A percentile compares a stretch with the other conserved stretches of the same genome.
Evolutionary conservation across 53 echinoderm and acorn worm species (phyloP).

Genomic region (Luidia sarsii): DNA sequence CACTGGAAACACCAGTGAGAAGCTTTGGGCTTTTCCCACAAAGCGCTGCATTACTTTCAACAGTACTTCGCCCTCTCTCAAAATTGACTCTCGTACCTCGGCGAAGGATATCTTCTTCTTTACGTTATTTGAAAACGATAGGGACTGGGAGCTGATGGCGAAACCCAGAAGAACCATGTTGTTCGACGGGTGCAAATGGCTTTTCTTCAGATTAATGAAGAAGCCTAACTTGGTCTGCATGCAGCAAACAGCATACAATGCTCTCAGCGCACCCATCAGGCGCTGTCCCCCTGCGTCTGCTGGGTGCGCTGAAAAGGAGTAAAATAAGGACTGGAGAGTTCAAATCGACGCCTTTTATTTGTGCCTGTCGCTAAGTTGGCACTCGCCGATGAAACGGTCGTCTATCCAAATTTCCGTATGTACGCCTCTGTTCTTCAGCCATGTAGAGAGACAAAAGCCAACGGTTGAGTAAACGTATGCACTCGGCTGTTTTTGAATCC

Average conservation of each 20-base stretch:
- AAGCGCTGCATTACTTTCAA: constrained; percentile 6
- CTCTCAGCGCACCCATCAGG: too few relatives aligned
- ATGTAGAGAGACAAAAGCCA: constrained; percentile 8
- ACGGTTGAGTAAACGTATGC: neutral
- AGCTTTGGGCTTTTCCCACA: constrained; percentile 2
- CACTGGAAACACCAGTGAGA: constrained; percentile 14
- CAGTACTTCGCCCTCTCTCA: neutral
- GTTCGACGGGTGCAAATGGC: neutral
- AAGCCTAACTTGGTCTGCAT: constrained; percentile 6
- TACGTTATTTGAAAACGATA: neutral
- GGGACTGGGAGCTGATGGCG: neutral
- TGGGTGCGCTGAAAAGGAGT: too few relatives aligned
- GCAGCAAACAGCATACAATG: neutral
- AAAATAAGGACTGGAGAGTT: too few relatives aligned
- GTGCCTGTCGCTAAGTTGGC: too few relatives aligned
- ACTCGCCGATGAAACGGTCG: constrained; percentile 7
- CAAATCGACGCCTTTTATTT: too few relatives aligned
- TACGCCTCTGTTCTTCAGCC: constrained; percentile 12
- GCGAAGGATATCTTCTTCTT: constrained; percentile 17
- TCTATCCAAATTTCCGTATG: constrained; percentile 26
- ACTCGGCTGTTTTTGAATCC: constrained; percentile 13
- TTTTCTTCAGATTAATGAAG: constrained; percentile 24
- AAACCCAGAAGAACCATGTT: constrained; percentile 23
- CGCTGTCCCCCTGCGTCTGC: too few relatives aligned
- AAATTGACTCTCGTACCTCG: constrained; percentile 9